Evolutionary conservation across 2,888 invertebrate species (phyloP), one percentile per base, ranked within the genome.

Genomic region (Rambutsinella grinnellia): DNA sequence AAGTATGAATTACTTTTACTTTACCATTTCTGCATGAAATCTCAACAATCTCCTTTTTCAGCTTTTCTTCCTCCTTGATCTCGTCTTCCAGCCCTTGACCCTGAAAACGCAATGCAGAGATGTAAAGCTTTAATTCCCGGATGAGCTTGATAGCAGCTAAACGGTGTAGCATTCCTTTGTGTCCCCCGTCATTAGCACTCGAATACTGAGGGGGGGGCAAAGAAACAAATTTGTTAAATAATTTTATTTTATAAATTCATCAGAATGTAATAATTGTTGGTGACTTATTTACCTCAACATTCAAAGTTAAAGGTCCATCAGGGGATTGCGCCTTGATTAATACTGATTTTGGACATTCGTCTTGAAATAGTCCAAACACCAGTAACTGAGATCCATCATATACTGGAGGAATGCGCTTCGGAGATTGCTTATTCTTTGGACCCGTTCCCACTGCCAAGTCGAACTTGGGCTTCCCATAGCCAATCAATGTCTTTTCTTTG

Each of bases 331-430:
- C 84, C 19, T 76, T 76, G 51, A 84, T 78, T 0, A 28, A 66
- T 1, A 76, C 80, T 17, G 76, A 75, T 15, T 67, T 70, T 1
- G 81, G 82, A 36, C 57, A 61, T 27, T 71, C 51, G 8, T 66
- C 60, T 26, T 57, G 10, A 53, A 83, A 83, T 10, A 82, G 19
- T 17, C 81, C 82, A 63, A 82, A 81, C 2, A 82, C 78, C 0
- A 84, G 51, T 23, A 83, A 28, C 21, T 84, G 83, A 15, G 80
- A 81, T 13, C 84, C 84, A 63, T 85, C 83, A 70, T 83, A 84
- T 28, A 85, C 72, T 44, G 83, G 82, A 5, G 83, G 82, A n/a
- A 84, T 77, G 23, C 79, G 61, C 19, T 75, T 71, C 2, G 83
- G 82, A 15, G 78, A 77, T 46, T 82, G 81, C 27, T 71, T 56